phyloP scores from a whole-genome alignment of 1,140 invertebrate species.

The Tenebrio molitor region DNA sequence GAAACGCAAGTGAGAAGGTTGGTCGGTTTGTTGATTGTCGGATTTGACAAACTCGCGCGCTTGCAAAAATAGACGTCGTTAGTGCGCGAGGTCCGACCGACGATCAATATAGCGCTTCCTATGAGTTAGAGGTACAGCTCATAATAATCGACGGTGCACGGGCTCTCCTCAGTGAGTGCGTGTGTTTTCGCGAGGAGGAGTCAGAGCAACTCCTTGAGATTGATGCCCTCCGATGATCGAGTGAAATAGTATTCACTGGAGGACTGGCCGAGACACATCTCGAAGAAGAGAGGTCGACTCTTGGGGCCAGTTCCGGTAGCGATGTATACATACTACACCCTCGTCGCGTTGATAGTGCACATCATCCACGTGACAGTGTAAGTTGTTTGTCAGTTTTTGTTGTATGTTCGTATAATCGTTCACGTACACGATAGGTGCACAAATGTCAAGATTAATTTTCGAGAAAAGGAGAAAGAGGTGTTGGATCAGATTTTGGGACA shows the following conservation, averaged over 20 bases:
- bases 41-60: slow-evolving; percentile 37
- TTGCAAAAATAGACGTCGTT: slow-evolving; percentile 44
- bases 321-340: slow-evolving; percentile 52
- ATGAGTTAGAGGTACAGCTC: slow-evolving; percentile 49
- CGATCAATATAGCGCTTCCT: slow-evolving; percentile 54
- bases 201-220: slow-evolving; percentile 27
- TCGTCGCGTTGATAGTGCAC: slow-evolving; percentile 50
- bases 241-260: slow-evolving; percentile 16
- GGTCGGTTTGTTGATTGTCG: slow-evolving; percentile 37
- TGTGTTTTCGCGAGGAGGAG: slow-evolving; percentile 42
- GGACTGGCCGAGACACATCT: slow-evolving; percentile 27
- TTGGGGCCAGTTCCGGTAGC: slow-evolving; percentile 37
- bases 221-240: slow-evolving; percentile 25
- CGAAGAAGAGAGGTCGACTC: slow-evolving; percentile 26
- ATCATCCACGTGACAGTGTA: slow-evolving; percentile 53
- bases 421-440: slow-evolving; percentile 69
- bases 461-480: slow-evolving; percentile 94
- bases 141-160: slow-evolving; percentile 43
- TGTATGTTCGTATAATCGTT: slow-evolving; percentile 21
- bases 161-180: slow-evolving; percentile 17
- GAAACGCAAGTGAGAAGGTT: slow-evolving; percentile 21
- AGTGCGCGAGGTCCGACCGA: slow-evolving; percentile 53
- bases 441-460: slow-evolving; percentile 84
- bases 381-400: slow-evolving; percentile 42
- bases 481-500: slow-evolving; percentile 92